Evolutionary conservation across 2,797 vertebrate species (phyloP).

Genomic region (Acrocephalus scirpaceus): DNA sequence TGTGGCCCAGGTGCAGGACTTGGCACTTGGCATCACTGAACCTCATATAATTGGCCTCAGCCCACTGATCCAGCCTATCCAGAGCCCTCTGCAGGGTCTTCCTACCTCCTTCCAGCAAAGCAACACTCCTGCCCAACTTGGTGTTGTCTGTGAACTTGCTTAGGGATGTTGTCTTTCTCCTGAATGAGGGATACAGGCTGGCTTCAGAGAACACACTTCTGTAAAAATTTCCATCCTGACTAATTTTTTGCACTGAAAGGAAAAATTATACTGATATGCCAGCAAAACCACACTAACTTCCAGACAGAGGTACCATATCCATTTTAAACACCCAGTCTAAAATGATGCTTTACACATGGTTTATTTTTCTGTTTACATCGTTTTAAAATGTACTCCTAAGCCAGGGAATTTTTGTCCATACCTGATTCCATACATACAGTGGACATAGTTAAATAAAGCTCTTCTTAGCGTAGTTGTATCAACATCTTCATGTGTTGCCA

Average conservation of each 20-base stretch:
- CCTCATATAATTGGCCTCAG: rapidly evolving
- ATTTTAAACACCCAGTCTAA: neutral
- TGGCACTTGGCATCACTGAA: neutral
- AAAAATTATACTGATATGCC: neutral
- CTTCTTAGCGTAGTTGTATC: slow-evolving; percentile 83
- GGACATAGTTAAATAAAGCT: slow-evolving; percentile 87
- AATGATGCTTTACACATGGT: neutral
- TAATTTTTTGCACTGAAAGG: neutral
- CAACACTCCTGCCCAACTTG: neutral
- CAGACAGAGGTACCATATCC: neutral
- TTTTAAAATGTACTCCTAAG: neutral
- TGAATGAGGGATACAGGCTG: neutral
- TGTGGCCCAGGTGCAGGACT: neutral
- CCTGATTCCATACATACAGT: slow-evolving; percentile 90
- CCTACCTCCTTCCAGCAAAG: neutral
- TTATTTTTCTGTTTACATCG: neutral
- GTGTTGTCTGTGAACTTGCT: neutral
- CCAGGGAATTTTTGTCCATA: slow-evolving; percentile 20
- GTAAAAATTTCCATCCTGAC: neutral
- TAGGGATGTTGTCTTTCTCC: neutral
- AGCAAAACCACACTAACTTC: neutral
- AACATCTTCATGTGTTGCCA: slow-evolving; percentile 83
- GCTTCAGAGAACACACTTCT: neutral
- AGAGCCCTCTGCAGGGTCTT: neutral
- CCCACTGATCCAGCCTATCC: neutral